phyloP scores from a whole-genome alignment of 2,888 invertebrate genomes.

The Tiliacea citrago region DNA sequence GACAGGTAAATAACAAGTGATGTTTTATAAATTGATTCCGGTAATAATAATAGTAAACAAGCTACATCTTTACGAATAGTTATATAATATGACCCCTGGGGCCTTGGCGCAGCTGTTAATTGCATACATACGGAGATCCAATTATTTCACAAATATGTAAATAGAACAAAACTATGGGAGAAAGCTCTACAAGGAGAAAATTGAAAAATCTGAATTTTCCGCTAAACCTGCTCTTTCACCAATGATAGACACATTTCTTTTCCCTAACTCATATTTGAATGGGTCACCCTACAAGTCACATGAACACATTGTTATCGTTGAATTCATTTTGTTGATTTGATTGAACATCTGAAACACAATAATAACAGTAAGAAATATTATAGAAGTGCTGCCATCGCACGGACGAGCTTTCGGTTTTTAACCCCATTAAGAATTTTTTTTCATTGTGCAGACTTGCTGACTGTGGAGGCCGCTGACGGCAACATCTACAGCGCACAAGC shows the following conservation, averaged over 20 bases:
- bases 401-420: not conserved
- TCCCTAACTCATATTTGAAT: not conserved
- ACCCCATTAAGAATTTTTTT: not conserved
- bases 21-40: not conserved
- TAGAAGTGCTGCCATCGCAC: not conserved
- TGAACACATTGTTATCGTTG: not conserved
- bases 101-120: not conserved
- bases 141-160: not conserved
- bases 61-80: not conserved
- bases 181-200: not conserved
- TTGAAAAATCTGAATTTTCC: not conserved
- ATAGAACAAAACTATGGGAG: not conserved
- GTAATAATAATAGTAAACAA: not conserved
- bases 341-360: not conserved
- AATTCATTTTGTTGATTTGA: not conserved
- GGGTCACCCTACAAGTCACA: not conserved
- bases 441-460: slow-evolving; percentile 81
- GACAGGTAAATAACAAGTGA: slow-evolving; percentile 77
- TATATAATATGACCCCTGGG: not conserved
- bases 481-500: slow-evolving; percentile 95
- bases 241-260: not conserved
- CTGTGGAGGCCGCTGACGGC: slow-evolving; percentile 91
- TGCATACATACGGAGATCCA: not conserved
- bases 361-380: not conserved
- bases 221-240: not conserved